A percentile compares a stretch with the other conserved stretches of the same genome.
Conservation (phyloP, 2,797 vertebrate species). For the Telmatherina bonti region DNA sequence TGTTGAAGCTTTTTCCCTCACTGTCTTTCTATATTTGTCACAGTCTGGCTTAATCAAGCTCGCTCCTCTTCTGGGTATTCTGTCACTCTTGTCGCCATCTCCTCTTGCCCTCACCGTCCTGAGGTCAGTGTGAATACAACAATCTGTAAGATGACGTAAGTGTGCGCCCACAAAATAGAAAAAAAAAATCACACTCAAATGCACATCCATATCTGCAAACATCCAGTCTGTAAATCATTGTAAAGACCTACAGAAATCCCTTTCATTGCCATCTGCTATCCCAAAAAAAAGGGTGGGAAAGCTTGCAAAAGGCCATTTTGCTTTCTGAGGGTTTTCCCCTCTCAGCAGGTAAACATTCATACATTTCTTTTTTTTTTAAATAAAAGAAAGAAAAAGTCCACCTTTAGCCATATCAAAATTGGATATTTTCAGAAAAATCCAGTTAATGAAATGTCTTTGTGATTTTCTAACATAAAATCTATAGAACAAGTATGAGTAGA, state of each 20-base stretch:
- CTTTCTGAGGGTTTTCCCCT: slow-evolving; percentile 26
- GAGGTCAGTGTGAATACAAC: slow-evolving; percentile 35
- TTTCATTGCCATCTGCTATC: slow-evolving; percentile 66
- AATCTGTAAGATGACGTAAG: slow-evolving; percentile 52
- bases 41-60: slow-evolving; percentile 24
- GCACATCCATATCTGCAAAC: slow-evolving; percentile 8
- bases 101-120: slow-evolving; percentile 23
- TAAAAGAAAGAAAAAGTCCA: background rate
- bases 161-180: slow-evolving; percentile 9
- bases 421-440: too few species aligned
- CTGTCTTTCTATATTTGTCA: slow-evolving; percentile 40
- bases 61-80: slow-evolving; percentile 16
- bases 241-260: slow-evolving; percentile 61
- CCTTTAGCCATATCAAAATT: too few species aligned
- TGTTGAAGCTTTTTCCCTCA: slow-evolving; percentile 24
- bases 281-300: slow-evolving; percentile 23
- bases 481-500: too few species aligned
- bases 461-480: too few species aligned
- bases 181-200: slow-evolving; percentile 9
- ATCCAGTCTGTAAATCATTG: slow-evolving; percentile 8
- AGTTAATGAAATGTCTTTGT: too few species aligned
- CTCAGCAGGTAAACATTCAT: slow-evolving; percentile 21
- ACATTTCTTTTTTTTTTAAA: too few species aligned
- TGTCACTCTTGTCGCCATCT: slow-evolving; percentile 12
- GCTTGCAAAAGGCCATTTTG: slow-evolving; percentile 24